Evolutionary conservation across 2,113 vertebrate species (phyloP), one percentile per base, ranked within the genome.

Genomic region (Nettapus auritus): DNA sequence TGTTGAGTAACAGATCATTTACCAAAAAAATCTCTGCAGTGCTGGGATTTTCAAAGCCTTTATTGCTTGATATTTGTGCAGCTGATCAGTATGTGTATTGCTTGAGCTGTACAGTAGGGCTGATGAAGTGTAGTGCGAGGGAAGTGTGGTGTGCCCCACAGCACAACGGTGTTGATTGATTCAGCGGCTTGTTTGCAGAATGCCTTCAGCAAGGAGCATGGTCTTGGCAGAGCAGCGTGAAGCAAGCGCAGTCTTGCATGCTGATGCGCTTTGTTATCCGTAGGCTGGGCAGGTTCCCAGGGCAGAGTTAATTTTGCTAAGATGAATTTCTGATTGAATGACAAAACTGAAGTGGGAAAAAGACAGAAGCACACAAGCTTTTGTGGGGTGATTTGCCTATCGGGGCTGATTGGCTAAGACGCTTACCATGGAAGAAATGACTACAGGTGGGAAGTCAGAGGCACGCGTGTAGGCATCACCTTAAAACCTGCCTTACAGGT

Each of bases 181-280:
- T 59, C 2, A 42, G 42, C 7, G 50, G 14, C 42, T 44, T 14
- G 26, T 70, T 52, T 82, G 69, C 82, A 81, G 66, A 57, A 33
- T 8, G 53, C 19, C 48, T 80, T 52, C 79, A 59, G 38, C 3
- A 48, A n/a, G 0, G 9, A 3, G 1, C 62, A 9, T 22, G 83
- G 33, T 80, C 44, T 68, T 23, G 44, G 53, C 79, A 18, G 78
- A 82, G 63, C 33, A 6, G 4, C 6, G 42, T 13, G 71, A 48
- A 74, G 15, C 13, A 4, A 69, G 29, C 3, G 33, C 55, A 62
- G 63, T 68, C 73, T 67, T 59, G 63, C 21, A 0, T 34, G 71
- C 34, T 1, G 7, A 0, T 31, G 25, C 22, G 46, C 92, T 82
- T 11, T 81, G 76, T 62, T 74, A 78, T 21, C 23, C 1, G 5